Percentiles rank a stretch among this genome's conserved stretches.
These are phyloP conservation scores for Epiperipatus broadwayi DNA, from an alignment of 2,888 invertebrate species.

Conservation along the genomic window DNA sequence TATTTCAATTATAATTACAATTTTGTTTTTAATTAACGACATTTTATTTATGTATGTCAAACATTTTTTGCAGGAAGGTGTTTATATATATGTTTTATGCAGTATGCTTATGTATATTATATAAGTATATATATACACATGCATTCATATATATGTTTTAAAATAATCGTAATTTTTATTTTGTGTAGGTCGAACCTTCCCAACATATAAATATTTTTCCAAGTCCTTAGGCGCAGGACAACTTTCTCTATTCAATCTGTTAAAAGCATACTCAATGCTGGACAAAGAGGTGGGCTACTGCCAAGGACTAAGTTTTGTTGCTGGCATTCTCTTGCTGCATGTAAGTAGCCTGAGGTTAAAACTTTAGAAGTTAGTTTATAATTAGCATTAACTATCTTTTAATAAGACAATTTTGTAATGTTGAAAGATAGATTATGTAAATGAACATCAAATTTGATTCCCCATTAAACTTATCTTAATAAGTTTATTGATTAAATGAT, in stretches of 20 bases:
- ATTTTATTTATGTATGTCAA: no score
- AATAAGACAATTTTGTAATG: no score
- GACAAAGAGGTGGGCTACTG: slow-evolving; percentile 91
- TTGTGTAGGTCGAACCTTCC: slow-evolving; percentile 59
- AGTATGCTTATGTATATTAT: slow-evolving; percentile 1
- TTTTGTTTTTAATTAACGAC: no score
- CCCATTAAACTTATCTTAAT: no score
- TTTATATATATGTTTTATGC: no score
- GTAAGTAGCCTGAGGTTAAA: slow-evolving; percentile 50
- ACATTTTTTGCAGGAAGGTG: no score
- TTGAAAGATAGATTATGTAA: no score
- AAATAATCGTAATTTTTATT: slow-evolving; percentile 12
- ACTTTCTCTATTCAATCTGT: slow-evolving; percentile 70
- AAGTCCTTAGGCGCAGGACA: slow-evolving; percentile 81
- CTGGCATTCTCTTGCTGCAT: slow-evolving; percentile 74
- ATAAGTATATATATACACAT: not conserved
- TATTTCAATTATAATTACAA: no score
- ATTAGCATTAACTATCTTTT: not conserved
- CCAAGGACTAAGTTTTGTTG: slow-evolving; percentile 87
- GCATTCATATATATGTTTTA: not conserved
- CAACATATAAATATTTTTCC: slow-evolving; percentile 78
- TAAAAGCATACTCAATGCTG: slow-evolving; percentile 84
- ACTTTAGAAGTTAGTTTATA: not conserved
- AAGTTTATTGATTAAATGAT: no score
- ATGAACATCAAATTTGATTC: no score